Evolutionary conservation across 2,888 invertebrate genomes (phyloP).

Genomic region (Microctonus hyperodae): DNA sequence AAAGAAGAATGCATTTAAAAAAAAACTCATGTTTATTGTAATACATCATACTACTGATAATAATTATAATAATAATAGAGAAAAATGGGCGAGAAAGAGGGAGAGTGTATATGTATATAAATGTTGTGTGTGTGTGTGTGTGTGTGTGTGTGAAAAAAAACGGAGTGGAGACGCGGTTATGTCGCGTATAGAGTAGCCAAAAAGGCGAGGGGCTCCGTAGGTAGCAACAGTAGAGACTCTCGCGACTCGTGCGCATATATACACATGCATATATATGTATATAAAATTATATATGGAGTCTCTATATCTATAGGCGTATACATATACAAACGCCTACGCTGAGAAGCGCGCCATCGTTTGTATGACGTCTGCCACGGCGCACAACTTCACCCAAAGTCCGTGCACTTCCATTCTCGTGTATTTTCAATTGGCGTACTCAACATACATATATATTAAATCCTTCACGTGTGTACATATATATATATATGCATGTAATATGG

Average conservation of each 20-base stretch:
- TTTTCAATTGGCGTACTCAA: conserved; percentile 31
- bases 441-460: conserved; percentile 12
- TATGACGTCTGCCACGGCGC: conserved; percentile 29
- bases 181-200: conserved; percentile 17
- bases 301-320: conserved; percentile 3
- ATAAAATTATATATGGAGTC: conserved; percentile 14
- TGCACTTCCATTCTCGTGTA: conserved; percentile 29
- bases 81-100: conserved; percentile 24
- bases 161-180: conserved; percentile 5
- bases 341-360: conserved; percentile 31
- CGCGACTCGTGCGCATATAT: conserved; percentile 29
- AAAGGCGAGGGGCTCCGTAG: conserved; percentile 31
- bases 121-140: no score
- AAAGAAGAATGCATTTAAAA: background rate
- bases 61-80: background rate
- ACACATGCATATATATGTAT: conserved; percentile 12
- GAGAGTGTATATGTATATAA: conserved; percentile 12
- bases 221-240: conserved; percentile 39
- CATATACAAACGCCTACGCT: conserved; percentile 28
- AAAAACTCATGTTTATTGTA: background rate
- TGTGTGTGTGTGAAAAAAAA: background rate
- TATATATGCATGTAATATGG: background rate
- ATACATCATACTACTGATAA: conserved; percentile 1
- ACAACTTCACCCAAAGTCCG: conserved; percentile 34
- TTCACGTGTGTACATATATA: conserved; percentile 3